Conservation (phyloP, 1,140 invertebrate genomes). For the Aphelenchoides fujianensis region DNA sequence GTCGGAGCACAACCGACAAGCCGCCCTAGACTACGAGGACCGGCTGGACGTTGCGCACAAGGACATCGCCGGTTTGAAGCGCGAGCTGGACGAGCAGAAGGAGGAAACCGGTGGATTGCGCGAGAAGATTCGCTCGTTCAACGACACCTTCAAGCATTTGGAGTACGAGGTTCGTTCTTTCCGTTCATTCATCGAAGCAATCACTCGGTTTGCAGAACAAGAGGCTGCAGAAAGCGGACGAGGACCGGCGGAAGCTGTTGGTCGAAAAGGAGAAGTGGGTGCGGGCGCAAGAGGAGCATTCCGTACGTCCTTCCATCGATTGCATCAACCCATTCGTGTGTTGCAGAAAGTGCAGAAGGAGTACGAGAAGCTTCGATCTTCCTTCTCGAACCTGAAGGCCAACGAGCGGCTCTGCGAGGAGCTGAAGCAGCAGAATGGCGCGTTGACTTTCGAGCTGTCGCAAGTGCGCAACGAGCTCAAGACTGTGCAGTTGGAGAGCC, state of each 20-base stretch:
- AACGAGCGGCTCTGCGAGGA: conserved; percentile 4
- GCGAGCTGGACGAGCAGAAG: conserved; percentile 42
- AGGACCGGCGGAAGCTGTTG: conserved; percentile 26
- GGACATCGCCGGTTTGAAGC: conserved; percentile 22
- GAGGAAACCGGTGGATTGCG: conserved; percentile 33
- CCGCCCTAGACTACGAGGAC: neutral
- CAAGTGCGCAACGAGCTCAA: conserved; percentile 5
- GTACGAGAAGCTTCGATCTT: neutral
- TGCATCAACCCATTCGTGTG: neutral
- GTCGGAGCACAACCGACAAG: neutral
- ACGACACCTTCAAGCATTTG: no score
- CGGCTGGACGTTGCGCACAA: neutral
- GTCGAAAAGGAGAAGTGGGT: conserved; percentile 21
- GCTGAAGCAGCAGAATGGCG: conserved; percentile 10
- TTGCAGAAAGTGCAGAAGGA: neutral
- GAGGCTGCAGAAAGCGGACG: neutral
- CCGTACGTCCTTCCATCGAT: neutral
- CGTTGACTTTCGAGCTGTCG: neutral
- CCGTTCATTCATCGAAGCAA: no score
- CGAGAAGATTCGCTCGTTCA: no score
- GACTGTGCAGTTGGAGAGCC: neutral
- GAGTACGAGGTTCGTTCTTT: no score
- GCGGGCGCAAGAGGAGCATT: neutral
- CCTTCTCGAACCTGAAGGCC: conserved; percentile 1
- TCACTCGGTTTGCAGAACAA: no score